These are phyloP conservation scores for Rhorus exstirpatorius DNA, from an alignment of 2,888 invertebrate genomes.

Conservation along the genomic window DNA sequence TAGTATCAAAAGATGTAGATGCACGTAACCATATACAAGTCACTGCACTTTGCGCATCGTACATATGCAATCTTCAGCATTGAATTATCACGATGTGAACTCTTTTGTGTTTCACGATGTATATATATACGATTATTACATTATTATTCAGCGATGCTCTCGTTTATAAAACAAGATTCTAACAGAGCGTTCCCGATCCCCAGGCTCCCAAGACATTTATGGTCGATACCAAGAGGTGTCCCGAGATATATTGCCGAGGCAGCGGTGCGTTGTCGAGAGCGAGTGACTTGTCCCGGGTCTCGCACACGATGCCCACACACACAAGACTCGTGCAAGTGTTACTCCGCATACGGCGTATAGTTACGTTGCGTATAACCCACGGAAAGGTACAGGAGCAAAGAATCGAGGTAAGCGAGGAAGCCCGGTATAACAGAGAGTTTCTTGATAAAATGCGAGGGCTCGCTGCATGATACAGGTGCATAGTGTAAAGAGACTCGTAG, in stretches of 20 bases:
- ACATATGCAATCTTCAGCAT: neutral
- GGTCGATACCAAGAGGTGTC: conserved; percentile 48
- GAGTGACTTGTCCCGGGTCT: conserved; percentile 8
- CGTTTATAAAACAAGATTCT: conserved; percentile 61
- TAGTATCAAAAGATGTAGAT: neutral
- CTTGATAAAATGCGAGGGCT: too few relatives aligned
- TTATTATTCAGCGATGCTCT: conserved; percentile 69
- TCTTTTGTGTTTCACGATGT: conserved; percentile 35
- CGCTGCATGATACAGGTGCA: too few relatives aligned
- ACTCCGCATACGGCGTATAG: too few relatives aligned
- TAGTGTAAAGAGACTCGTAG: too few relatives aligned
- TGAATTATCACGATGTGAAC: conserved; percentile 63
- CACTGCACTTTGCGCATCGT: neutral
- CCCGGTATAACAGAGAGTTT: neutral
- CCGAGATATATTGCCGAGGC: conserved; percentile 29
- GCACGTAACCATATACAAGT: neutral
- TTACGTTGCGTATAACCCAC: too few relatives aligned
- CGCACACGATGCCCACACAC: neutral
- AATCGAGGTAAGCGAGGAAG: neutral
- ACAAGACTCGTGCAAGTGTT: neutral
- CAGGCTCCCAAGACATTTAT: conserved; percentile 62
- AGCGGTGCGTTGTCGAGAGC: conserved; percentile 50
- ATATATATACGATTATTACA: conserved; percentile 58
- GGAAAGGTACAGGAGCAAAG: too few relatives aligned
- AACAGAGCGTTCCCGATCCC: conserved; percentile 60